These are phyloP conservation scores for Ianthella basta DNA, from an alignment of 37 sponge, comb jelly and placozoan genomes.

Conservation along the genomic window DNA sequence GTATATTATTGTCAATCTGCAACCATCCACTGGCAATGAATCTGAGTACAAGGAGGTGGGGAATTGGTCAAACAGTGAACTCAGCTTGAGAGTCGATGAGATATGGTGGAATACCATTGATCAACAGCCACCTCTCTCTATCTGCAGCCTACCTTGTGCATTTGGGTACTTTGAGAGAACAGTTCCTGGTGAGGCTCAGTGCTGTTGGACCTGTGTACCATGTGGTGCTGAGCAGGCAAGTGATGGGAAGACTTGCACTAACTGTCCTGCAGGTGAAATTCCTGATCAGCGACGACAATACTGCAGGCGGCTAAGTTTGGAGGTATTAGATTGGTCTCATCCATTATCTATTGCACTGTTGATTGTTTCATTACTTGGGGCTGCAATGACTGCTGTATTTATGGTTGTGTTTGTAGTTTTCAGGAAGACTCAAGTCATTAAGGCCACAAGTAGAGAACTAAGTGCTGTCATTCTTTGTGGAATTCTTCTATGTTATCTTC, in stretches of 20 bases:
- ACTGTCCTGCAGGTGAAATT: slow-evolving; percentile 42
- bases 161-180: slow-evolving; percentile 21
- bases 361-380: slow-evolving; percentile 41
- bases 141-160: slow-evolving; percentile 49
- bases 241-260: slow-evolving; percentile 19
- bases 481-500: slow-evolving; percentile 42
- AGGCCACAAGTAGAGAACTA: slow-evolving; percentile 77
- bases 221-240: slow-evolving; percentile 37
- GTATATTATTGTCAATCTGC: slow-evolving; percentile 45
- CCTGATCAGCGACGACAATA: slow-evolving; percentile 33
- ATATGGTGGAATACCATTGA: too few relatives aligned
- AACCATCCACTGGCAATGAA: neutral
- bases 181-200: slow-evolving; percentile 20
- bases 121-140: slow-evolving; percentile 4
- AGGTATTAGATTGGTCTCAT: slow-evolving; percentile 18
- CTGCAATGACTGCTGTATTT: slow-evolving; percentile 27
- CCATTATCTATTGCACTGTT: slow-evolving; percentile 35
- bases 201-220: slow-evolving; percentile 65
- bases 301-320: slow-evolving; percentile 30
- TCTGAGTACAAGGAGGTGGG: slow-evolving; percentile 26
- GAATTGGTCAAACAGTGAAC: too few relatives aligned
- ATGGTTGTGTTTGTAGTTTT: slow-evolving; percentile 38
- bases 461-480: slow-evolving; percentile 56
- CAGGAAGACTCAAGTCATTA: slow-evolving; percentile 47
- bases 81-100: too few relatives aligned